A percentile compares a stretch with the other conserved stretches of the same genome.
These are phyloP conservation scores for Cetonia aurata DNA, from an alignment of 2,888 invertebrate species.

Conservation along the genomic window DNA sequence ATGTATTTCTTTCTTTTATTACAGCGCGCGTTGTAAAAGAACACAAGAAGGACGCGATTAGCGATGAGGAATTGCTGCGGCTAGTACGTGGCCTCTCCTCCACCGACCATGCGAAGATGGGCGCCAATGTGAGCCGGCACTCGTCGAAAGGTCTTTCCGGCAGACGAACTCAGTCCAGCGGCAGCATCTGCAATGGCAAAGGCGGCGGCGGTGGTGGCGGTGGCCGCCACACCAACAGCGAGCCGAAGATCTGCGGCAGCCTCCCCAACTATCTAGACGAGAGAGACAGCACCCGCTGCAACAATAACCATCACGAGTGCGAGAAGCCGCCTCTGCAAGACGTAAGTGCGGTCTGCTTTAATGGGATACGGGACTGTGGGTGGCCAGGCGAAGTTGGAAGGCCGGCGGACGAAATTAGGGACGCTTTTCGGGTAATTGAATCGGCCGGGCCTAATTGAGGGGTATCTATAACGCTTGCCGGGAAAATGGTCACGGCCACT, in stretches of 20 bases:
- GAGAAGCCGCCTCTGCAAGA: conserved; percentile 61
- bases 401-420: conserved; percentile 1
- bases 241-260: conserved; percentile 69
- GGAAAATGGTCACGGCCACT: neutral
- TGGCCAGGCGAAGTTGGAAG: neutral
- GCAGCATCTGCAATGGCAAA: conserved; percentile 76
- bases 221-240: conserved; percentile 56
- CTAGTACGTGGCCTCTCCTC: conserved; percentile 62
- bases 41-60: conserved; percentile 49
- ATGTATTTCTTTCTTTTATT: conserved; percentile 37
- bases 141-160: conserved; percentile 79
- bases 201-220: conserved; percentile 50
- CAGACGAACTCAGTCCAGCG: conserved; percentile 79
- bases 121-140: conserved; percentile 83
- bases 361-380: neutral
- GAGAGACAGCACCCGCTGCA: conserved; percentile 67
- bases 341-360: conserved; percentile 52
- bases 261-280: conserved; percentile 78
- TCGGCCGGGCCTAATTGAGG: conserved; percentile 21
- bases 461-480: neutral
- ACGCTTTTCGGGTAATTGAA: conserved; percentile 27
- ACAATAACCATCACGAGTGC: conserved; percentile 62
- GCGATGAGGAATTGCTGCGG: conserved; percentile 68
- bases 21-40: conserved; percentile 45
- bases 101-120: conserved; percentile 73